These are phyloP conservation scores for Neopipo cinnamomea DNA, from an alignment of 2,113 vertebrate genomes.

Conservation along the genomic window DNA sequence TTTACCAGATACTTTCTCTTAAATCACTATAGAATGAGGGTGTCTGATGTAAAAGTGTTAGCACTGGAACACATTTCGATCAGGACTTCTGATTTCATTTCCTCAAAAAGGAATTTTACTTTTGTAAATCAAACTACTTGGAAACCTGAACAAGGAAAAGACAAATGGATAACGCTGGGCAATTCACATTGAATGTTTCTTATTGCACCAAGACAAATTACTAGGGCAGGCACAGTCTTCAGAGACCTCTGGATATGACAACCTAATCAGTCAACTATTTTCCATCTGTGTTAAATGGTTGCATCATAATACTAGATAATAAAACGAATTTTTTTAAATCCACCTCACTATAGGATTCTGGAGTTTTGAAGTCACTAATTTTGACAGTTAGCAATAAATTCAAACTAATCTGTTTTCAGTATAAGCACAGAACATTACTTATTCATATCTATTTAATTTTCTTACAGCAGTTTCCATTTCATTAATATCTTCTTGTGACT, in stretches of 20 bases:
- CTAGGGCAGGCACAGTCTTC: background rate
- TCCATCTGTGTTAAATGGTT: background rate
- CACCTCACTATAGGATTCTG: background rate
- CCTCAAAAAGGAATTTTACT: background rate
- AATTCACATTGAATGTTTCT: background rate
- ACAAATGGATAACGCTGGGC: background rate
- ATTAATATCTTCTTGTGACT: slow-evolving; percentile 9
- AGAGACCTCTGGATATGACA: background rate
- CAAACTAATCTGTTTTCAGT: background rate
- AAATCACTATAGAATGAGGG: background rate
- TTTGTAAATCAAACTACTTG: background rate
- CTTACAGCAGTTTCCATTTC: background rate
- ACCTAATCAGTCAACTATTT: background rate
- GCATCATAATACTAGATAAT: background rate
- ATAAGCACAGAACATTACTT: background rate
- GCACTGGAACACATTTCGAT: background rate
- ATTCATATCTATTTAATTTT: slow-evolving; percentile 22
- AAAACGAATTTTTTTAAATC: background rate
- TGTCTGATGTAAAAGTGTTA: background rate
- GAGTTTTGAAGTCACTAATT: background rate
- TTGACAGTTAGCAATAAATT: slow-evolving; percentile 32
- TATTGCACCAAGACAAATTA: background rate
- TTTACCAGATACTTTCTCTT: background rate
- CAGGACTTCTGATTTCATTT: background rate
- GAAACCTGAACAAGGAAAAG: background rate